Base-by-base conservation (phyloP, 2,888 invertebrate species). In the Thera britannica region DNA sequence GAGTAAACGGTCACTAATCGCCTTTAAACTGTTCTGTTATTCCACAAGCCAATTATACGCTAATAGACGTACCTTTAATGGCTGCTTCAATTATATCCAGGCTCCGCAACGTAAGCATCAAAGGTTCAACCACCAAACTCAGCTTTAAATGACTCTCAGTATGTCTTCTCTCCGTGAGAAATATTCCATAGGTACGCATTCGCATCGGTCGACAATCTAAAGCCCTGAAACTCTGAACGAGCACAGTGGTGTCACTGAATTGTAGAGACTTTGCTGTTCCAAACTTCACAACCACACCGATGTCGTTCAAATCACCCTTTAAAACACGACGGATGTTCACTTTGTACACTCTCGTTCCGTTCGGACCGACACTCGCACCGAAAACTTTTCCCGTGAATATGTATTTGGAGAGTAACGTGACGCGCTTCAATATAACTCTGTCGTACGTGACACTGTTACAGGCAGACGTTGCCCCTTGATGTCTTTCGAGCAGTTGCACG, bases 351-450 rank as follows among this genome's bases (percentile, higher is more conserved):
- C 79, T 78, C 8, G 83, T 83, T 65, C 81, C 81, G 75, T 86
- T 84, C 66, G 68, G 76, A 23, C 77, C 73, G n/a, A 79, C 77
- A 66, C 82, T 83, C 41, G 87, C 85, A 78, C 83, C 79, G 68
- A 82, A 85, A 74, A 93, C 88, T 88, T 87, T 90, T 1, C 92
- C 92, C 11, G 87, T 90, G 71, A 93, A 92, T 79, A 93, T 85
- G 71, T 90, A 93, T 75, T 89, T 89, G 5, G 92, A 89, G 49
- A 83, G 65, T 62, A 87, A 66, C 73, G 90, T 89, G 68, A 88
- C 82, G 49, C 85, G 88, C 78, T 90, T 90, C 71, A 90, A 80
- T 67, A 85, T 73, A 56, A 88, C 82, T 77, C 80, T 86, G 72
- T 90, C 83, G 77, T 87, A 81, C 68, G 79, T 81, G 79, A 78